phyloP scores from a whole-genome alignment of 2,113 vertebrate genomes.

The Anarrhichthys ocellatus region DNA sequence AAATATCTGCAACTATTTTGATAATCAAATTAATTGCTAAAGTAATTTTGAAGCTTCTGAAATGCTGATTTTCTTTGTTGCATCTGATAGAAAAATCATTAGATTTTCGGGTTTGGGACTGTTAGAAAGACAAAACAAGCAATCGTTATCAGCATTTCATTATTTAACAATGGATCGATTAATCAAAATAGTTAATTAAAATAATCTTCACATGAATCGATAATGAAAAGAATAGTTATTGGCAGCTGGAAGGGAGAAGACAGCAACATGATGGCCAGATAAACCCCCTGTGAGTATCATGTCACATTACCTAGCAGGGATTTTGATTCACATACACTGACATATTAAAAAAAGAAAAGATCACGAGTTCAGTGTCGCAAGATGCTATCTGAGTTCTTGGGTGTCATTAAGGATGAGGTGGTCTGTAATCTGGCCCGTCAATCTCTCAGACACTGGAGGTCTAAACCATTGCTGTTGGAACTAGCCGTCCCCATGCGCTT shows the following conservation, averaged over 20 bases:
- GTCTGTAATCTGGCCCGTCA: conserved; percentile 58
- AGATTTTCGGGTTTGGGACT: neutral
- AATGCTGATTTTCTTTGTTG: neutral
- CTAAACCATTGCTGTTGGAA: conserved; percentile 48
- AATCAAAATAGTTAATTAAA: neutral
- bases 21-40: neutral
- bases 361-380: neutral
- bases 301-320: neutral
- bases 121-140: neutral
- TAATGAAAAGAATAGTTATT: neutral
- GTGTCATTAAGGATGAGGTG: neutral
- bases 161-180: neutral
- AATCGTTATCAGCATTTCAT: neutral
- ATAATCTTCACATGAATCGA: neutral
- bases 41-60: neutral
- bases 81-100: neutral
- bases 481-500: conserved; percentile 14
- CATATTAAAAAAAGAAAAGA: neutral
- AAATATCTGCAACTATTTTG: neutral
- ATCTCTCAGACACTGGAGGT: conserved; percentile 57
- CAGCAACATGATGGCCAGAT: conserved; percentile 6
- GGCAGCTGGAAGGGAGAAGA: neutral
- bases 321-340: neutral
- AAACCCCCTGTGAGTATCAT: neutral
- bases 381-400: neutral